phyloP scores from a whole-genome alignment of 64 coral and sea anemone species.

The Trachythela sp. region DNA sequence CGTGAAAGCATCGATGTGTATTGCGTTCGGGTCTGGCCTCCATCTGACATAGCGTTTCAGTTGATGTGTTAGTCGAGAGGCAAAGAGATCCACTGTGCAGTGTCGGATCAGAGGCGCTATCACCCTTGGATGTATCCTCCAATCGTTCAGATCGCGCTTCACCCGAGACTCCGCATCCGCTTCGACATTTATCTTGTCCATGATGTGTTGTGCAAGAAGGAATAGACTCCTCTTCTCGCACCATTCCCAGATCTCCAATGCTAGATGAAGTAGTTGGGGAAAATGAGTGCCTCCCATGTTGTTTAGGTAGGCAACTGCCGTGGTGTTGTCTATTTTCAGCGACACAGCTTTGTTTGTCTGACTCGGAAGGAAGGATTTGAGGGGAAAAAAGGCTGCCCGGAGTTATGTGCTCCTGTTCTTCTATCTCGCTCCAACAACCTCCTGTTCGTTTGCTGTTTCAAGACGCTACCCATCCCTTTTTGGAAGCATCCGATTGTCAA shows the following conservation, averaged over 20 bases:
- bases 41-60: slow-evolving; percentile 8
- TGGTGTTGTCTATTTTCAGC: background rate
- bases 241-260: slow-evolving; percentile 12
- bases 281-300: background rate
- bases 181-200: background rate
- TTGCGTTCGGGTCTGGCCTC: background rate
- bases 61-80: background rate
- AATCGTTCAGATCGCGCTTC: background rate
- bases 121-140: background rate
- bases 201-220: background rate
- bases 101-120: background rate
- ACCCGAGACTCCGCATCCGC: slow-evolving; percentile 15
- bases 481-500: slow-evolving; percentile 8
- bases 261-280: background rate
- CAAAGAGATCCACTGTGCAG: slow-evolving; percentile 10
- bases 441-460: background rate
- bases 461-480: background rate
- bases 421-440: background rate
- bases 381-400: background rate
- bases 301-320: too few species aligned
- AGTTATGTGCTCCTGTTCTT: slow-evolving; percentile 5
- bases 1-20: background rate
- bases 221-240: background rate
- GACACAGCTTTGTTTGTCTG: background rate
- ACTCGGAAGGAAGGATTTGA: background rate